Percentiles rank a stretch among this genome's conserved stretches.
These are phyloP conservation scores for Zosterops japonicus DNA, from an alignment of 2,113 vertebrate species.

Conservation along the genomic window DNA sequence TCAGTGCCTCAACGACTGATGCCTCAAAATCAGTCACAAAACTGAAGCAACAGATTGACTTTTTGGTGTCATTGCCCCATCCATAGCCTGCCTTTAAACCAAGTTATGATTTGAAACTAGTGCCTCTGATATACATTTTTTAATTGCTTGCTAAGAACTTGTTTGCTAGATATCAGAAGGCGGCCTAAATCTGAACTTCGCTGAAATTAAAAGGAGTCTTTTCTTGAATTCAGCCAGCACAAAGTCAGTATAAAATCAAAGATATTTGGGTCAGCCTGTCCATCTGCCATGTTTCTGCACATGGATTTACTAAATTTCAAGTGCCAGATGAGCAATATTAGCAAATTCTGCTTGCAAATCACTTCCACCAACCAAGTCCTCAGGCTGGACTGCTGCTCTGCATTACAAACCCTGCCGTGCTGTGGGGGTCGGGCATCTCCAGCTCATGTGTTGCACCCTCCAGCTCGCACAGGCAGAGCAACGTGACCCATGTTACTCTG, in stretches of 20 bases:
- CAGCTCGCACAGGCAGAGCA: accelerated
- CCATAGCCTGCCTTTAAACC: not conserved
- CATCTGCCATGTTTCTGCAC: not conserved
- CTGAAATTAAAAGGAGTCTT: not conserved
- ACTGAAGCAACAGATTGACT: not conserved
- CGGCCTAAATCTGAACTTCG: not conserved
- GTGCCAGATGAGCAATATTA: not conserved
- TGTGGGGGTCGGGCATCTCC: accelerated
- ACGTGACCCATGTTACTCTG: accelerated
- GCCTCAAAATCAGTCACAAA: not conserved
- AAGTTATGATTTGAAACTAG: not conserved
- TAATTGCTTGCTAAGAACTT: not conserved
- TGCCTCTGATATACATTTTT: not conserved
- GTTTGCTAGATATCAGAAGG: not conserved
- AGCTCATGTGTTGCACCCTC: accelerated
- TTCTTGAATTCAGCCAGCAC: not conserved
- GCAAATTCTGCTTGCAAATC: not conserved
- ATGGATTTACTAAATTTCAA: not conserved
- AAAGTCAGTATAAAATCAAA: not conserved
- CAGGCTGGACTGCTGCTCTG: not conserved
- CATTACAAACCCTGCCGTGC: not conserved
- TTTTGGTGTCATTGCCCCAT: not conserved
- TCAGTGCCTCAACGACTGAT: not conserved
- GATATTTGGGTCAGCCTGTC: not conserved
- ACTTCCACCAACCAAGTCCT: not conserved